Evolutionary conservation across 1,140 invertebrate species (phyloP), one percentile per base, ranked within the genome.

Genomic region (Psix sp.): DNA sequence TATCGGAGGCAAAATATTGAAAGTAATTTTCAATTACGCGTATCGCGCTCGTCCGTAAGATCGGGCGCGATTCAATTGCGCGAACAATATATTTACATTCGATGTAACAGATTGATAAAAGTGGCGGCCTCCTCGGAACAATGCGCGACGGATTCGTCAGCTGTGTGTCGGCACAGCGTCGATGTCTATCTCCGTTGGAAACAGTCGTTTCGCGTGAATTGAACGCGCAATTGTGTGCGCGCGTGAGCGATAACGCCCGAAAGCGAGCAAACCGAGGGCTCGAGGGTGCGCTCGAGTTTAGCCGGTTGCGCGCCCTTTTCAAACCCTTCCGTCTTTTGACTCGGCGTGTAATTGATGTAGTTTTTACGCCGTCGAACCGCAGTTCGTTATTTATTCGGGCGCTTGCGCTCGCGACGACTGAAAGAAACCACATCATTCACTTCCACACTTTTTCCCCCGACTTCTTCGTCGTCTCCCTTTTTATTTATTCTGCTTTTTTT

Each of bases 401-500:
- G 77, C 60, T 80, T 81, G 78, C 77, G 17, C 45, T 57, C 71
- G 75, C 65, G 52, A 63, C 71, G 51, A 62, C 77, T 82, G 81
- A 86, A 85, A 84, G 82, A 83, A 84, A 85, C 83, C 84, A 78
- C 84, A 84, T 82, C 80, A 82, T 81, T 77, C 74, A 67, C 77
- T 82, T 78, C 48, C 11, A n/a, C 46, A 33, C 49, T 16, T 14
- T 42, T 10, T 35, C 26, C 45, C 38, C 26, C 39, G 75, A 59
- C 39, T 63, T 71, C 60, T 62, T 62, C 40, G 49, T 46, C 35
- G 43, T 66, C 38, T 20, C 36, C 45, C 29, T 49, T 60, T 18
- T 46, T 54, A 48, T 29, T 18, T 20, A 16, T 38, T 35, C 26
- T 33, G 29, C 39, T 40, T 43, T 48, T 65, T 65, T 29, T n/a